Percentiles rank a stretch among this genome's conserved stretches.
These are phyloP conservation scores for Ondatra zibethicus DNA, from an alignment of 2,113 vertebrate species.

Conservation along the genomic window DNA sequence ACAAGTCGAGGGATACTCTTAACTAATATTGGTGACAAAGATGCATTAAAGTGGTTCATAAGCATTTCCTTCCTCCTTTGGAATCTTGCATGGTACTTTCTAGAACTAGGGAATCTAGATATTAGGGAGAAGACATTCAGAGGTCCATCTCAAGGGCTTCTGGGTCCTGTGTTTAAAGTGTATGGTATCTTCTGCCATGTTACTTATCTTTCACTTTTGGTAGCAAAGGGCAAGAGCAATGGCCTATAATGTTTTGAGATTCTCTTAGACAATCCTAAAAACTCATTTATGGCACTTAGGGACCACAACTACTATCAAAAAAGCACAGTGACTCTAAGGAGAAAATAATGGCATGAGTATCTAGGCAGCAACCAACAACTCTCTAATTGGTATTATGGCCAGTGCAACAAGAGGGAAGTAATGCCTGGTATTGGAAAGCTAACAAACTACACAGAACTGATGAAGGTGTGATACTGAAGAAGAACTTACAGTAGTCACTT, in stretches of 20 bases:
- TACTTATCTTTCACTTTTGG: not conserved
- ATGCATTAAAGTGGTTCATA: no score
- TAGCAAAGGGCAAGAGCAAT: no score
- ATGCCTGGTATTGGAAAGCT: not conserved
- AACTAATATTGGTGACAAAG: not conserved
- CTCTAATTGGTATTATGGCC: not conserved
- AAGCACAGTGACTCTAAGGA: not conserved
- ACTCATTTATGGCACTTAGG: not conserved
- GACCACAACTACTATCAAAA: not conserved
- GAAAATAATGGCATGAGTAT: not conserved
- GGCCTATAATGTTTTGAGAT: not conserved
- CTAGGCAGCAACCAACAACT: not conserved
- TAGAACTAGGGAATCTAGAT: not conserved
- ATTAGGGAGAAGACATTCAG: not conserved
- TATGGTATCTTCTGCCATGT: not conserved
- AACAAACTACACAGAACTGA: no score
- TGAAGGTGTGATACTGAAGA: not conserved
- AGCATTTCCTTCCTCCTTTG: not conserved
- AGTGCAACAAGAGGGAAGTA: not conserved
- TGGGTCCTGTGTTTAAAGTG: not conserved
- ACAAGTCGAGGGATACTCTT: not conserved
- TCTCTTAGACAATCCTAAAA: not conserved
- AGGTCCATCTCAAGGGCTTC: not conserved
- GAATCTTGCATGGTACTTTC: not conserved
- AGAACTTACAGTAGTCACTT: fast-evolving